These are phyloP conservation scores for Paracentrotus lividus DNA, from an alignment of 53 echinoderm and acorn worm genomes.

Conservation along the genomic window DNA sequence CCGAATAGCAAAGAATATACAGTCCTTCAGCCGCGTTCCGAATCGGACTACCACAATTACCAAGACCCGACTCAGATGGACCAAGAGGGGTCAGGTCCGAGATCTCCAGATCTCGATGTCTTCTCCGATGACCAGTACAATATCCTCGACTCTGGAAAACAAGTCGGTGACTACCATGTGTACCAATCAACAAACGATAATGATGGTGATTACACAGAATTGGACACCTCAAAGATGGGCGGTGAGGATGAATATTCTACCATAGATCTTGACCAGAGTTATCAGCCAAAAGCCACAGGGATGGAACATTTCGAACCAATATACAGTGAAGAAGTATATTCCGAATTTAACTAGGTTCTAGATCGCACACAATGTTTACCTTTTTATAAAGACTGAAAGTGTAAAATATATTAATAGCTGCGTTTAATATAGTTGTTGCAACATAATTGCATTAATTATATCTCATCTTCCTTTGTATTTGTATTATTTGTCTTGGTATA, in stretches of 20 bases:
- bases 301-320: neutral
- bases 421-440: too few relatives aligned
- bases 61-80: constrained; percentile 26
- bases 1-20: neutral
- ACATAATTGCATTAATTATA: too few relatives aligned
- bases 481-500: too few relatives aligned
- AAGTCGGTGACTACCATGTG: constrained; percentile 26
- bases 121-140: neutral
- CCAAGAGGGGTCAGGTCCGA: neutral
- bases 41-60: constrained; percentile 22
- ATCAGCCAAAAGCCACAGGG: neutral
- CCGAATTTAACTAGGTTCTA: constrained; percentile 3
- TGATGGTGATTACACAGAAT: neutral
- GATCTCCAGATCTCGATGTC: neutral
- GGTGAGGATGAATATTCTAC: constrained; percentile 10
- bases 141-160: constrained; percentile 1
- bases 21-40: neutral
- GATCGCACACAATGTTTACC: too few relatives aligned
- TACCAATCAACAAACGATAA: neutral
- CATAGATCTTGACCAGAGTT: neutral
- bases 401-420: too few relatives aligned
- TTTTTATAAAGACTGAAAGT: too few relatives aligned
- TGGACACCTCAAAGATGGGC: neutral
- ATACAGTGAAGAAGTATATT: constrained; percentile 24
- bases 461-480: too few relatives aligned